These are phyloP conservation scores for Calonectris borealis DNA, from an alignment of 2,113 vertebrate species.

Conservation along the genomic window DNA sequence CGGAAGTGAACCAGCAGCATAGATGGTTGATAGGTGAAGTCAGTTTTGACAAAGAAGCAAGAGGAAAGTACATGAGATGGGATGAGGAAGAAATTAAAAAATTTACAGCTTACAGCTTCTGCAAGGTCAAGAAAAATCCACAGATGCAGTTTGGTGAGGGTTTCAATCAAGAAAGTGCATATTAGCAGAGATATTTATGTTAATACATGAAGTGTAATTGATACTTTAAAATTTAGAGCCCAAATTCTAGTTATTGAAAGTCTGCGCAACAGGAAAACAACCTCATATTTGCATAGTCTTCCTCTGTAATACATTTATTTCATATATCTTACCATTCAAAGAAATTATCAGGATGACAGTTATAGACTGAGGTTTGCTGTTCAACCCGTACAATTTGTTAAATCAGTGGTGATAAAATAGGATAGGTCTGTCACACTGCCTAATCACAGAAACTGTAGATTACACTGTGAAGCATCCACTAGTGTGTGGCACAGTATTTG, in stretches of 20 bases:
- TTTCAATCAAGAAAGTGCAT: neutral
- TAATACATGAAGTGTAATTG: neutral
- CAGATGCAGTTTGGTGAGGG: neutral
- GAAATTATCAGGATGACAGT: neutral
- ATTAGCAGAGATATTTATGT: conserved; percentile 8
- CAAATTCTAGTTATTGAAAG: neutral
- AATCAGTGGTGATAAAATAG: neutral
- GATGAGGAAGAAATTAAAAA: neutral
- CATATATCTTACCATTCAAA: neutral
- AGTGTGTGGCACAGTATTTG: fast-evolving
- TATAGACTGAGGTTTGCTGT: neutral
- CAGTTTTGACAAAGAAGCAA: neutral
- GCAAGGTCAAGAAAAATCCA: conserved; percentile 40
- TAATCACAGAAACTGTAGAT: neutral
- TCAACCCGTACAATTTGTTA: neutral
- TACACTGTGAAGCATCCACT: neutral
- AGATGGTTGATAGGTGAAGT: neutral
- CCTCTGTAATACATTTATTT: neutral
- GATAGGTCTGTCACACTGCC: neutral
- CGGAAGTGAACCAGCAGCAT: neutral
- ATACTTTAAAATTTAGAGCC: neutral
- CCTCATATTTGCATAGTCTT: neutral
- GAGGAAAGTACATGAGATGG: neutral
- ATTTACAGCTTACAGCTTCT: conserved; percentile 5
- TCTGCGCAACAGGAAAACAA: neutral